These are phyloP conservation scores for Heliconius cydno DNA, from an alignment of 2,888 invertebrate species.

Conservation along the genomic window DNA sequence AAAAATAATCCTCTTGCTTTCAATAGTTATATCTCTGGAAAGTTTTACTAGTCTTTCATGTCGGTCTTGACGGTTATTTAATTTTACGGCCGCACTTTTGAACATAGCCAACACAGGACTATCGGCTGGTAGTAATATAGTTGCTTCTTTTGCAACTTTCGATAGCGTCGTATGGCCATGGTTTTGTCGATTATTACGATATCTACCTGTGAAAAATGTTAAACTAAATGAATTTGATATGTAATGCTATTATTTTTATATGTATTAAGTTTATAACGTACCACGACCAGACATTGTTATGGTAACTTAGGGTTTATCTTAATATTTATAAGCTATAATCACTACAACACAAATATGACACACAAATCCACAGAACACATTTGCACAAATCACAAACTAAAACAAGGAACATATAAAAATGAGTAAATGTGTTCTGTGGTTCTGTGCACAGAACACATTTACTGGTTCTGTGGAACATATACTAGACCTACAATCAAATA, in stretches of 20 bases:
- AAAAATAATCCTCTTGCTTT: conserved; percentile 95
- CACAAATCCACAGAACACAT: no score
- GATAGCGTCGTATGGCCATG: conserved; percentile 60
- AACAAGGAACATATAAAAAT: no score
- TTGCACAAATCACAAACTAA: no score
- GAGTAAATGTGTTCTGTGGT: no score
- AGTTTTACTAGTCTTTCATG: conserved; percentile 92
- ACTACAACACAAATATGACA: no score
- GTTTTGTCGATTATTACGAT: conserved; percentile 57
- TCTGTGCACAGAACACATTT: no score
- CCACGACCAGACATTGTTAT: conserved; percentile 62
- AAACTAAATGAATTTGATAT: conserved; percentile 5
- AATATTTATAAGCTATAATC: conserved; percentile 13
- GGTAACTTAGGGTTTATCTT: neutral
- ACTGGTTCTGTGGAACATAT: no score
- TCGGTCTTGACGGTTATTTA: conserved; percentile 92
- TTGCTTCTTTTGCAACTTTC: conserved; percentile 64
- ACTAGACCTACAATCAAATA: neutral
- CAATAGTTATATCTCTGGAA: conserved; percentile 93
- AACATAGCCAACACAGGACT: conserved; percentile 85
- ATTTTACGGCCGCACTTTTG: conserved; percentile 83
- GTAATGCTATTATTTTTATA: neutral
- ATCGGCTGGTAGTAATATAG: conserved; percentile 62
- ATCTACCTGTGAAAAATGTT: conserved; percentile 54
- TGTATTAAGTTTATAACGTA: conserved; percentile 43